These are phyloP conservation scores for Himalopsyche japonica DNA, from an alignment of 2,888 invertebrate species.

Conservation along the genomic window DNA sequence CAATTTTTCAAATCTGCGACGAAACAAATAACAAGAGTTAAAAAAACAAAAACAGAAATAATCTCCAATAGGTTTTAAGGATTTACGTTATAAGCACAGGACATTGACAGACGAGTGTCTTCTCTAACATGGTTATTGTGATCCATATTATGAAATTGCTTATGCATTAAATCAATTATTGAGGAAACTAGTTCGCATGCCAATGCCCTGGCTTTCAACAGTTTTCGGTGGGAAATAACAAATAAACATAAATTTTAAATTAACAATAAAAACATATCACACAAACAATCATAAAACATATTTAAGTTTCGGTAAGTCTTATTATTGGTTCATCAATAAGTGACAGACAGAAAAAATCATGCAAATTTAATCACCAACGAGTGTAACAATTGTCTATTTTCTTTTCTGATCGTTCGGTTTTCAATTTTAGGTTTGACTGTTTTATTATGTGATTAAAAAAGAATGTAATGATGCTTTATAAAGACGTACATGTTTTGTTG, in stretches of 20 bases:
- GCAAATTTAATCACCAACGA: neutral
- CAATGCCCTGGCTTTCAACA: slow-evolving; percentile 86
- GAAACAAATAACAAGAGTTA: slow-evolving; percentile 47
- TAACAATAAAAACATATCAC: slow-evolving; percentile 11
- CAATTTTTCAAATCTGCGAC: slow-evolving; percentile 92
- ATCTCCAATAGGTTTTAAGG: slow-evolving; percentile 4
- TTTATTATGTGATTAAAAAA: slow-evolving; percentile 5
- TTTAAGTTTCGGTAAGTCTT: neutral
- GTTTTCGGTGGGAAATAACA: slow-evolving; percentile 4
- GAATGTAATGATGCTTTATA: slow-evolving; percentile 34
- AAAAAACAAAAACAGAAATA: slow-evolving; percentile 23
- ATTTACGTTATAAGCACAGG: slow-evolving; percentile 60
- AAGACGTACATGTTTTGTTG: slow-evolving; percentile 91
- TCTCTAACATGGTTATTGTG: slow-evolving; percentile 46
- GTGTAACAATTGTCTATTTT: neutral
- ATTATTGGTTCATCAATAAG: neutral
- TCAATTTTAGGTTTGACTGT: neutral
- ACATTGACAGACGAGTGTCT: slow-evolving; percentile 65
- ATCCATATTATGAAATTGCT: neutral
- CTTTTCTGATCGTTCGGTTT: neutral
- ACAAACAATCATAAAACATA: slow-evolving; percentile 38
- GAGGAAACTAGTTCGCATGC: slow-evolving; percentile 58
- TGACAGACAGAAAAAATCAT: neutral
- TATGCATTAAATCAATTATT: neutral
- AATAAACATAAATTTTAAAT: slow-evolving; percentile 2